Percentiles rank a stretch among this genome's conserved stretches.
Conservation (phyloP, 2,888 invertebrate species). For the Trissonchulus sp. region DNA sequence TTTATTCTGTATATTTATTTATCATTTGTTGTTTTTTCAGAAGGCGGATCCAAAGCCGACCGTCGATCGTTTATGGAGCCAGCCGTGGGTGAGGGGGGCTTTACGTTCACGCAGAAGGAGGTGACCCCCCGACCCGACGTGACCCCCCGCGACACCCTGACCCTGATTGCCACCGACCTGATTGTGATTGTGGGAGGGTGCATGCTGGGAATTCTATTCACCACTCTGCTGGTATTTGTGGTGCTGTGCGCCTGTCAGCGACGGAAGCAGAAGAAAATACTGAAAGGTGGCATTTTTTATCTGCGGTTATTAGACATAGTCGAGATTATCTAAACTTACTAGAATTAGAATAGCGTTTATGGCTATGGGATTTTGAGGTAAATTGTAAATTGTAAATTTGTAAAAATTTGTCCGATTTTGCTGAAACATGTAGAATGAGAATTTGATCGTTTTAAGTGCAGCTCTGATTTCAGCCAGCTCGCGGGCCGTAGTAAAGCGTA, state of each 20-base stretch:
- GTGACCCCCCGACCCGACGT: background rate
- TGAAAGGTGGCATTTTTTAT: slow-evolving; percentile 24
- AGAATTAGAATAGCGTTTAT: no score
- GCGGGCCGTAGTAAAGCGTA: no score
- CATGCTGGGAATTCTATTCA: background rate
- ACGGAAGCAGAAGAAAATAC: slow-evolving; percentile 22
- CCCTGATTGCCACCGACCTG: background rate
- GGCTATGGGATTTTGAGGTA: no score
- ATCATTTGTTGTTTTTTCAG: slow-evolving; percentile 3
- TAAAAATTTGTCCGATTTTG: no score
- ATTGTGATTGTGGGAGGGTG: background rate
- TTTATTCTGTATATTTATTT: background rate
- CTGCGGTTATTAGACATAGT: no score
- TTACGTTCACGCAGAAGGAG: background rate
- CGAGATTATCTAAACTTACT: no score
- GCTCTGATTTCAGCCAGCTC: no score
- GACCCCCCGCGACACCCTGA: background rate
- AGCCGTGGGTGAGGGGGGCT: background rate
- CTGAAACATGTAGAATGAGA: no score
- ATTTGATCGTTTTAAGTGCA: no score
- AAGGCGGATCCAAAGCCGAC: background rate
- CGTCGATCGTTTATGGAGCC: background rate
- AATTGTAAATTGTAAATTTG: no score
- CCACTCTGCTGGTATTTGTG: background rate
- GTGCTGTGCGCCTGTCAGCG: slow-evolving; percentile 8